Conservation (phyloP, 2,797 vertebrate genomes). For the Pogonophryne albipinna region DNA sequence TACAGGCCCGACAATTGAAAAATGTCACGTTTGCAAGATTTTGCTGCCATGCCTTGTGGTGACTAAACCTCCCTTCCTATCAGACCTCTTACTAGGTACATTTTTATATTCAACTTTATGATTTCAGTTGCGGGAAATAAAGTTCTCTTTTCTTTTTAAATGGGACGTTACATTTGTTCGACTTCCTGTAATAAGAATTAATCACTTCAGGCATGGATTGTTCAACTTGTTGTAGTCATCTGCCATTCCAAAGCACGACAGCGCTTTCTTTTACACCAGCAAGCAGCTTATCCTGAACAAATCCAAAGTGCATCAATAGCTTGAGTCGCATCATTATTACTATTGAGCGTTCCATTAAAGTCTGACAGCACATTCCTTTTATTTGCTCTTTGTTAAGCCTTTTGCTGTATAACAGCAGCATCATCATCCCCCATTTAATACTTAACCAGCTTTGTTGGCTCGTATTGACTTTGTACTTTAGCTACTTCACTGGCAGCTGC, state of each 20-base stretch:
- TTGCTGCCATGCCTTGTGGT: slow-evolving; percentile 4
- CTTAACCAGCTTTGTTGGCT: slow-evolving; percentile 78
- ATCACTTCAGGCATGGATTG: not conserved
- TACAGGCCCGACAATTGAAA: slow-evolving; percentile 34
- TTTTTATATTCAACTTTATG: not conserved
- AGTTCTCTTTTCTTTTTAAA: slow-evolving; percentile 9
- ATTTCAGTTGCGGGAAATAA: not conserved
- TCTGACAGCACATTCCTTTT: slow-evolving; percentile 34
- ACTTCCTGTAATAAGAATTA: slow-evolving; percentile 20
- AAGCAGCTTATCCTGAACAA: slow-evolving; percentile 33
- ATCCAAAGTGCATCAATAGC: slow-evolving; percentile 34
- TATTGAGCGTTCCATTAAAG: slow-evolving; percentile 52
- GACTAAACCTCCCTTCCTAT: slow-evolving; percentile 14
- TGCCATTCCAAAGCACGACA: not conserved
- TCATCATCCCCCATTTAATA: slow-evolving; percentile 77
- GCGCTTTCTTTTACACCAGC: slow-evolving; percentile 3
- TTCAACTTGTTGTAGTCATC: not conserved
- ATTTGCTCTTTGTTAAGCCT: slow-evolving; percentile 45
- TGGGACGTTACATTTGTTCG: not conserved
- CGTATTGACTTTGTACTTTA: slow-evolving; percentile 77
- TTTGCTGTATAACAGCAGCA: slow-evolving; percentile 47
- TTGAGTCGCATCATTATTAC: slow-evolving; percentile 39
- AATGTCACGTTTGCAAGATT: slow-evolving; percentile 37
- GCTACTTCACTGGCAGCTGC: slow-evolving; percentile 62
- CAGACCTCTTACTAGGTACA: not conserved